Evolutionary conservation across 2,888 invertebrate species (phyloP).

Genomic region (Pherbina coryleti): DNA sequence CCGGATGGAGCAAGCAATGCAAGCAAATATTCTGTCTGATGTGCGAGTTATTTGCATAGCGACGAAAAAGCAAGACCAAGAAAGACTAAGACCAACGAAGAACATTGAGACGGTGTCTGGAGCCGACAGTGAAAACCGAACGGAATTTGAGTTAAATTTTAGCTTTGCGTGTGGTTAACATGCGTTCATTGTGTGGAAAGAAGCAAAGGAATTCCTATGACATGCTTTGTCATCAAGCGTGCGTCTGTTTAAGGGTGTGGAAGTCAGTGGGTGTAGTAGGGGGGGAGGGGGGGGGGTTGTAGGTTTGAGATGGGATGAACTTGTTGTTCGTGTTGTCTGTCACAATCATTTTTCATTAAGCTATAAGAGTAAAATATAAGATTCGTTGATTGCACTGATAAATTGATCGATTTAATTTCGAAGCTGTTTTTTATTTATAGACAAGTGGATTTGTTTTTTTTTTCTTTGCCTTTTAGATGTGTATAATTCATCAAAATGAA

Average conservation of each 20-base stretch:
- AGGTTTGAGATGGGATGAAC: not conserved
- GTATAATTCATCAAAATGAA: no score
- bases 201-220: no score
- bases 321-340: not conserved
- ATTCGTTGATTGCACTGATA: not conserved
- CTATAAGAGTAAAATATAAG: not conserved
- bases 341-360: constrained; percentile 11
- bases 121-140: no score
- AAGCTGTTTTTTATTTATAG: no score
- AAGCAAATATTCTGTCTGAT: constrained; percentile 5
- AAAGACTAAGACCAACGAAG: not conserved
- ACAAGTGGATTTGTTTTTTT: no score
- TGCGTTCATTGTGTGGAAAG: not conserved
- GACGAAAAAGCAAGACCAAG: not conserved
- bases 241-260: no score
- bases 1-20: not conserved
- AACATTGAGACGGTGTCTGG: not conserved
- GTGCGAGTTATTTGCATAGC: not conserved
- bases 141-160: no score
- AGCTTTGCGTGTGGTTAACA: not conserved
- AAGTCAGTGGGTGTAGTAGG: no score
- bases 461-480: no score
- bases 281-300: no score
- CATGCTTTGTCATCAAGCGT: no score
- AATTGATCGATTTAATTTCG: no score